Conservation (phyloP, 2,888 invertebrate species). For the Tinea semifulvella region DNA sequence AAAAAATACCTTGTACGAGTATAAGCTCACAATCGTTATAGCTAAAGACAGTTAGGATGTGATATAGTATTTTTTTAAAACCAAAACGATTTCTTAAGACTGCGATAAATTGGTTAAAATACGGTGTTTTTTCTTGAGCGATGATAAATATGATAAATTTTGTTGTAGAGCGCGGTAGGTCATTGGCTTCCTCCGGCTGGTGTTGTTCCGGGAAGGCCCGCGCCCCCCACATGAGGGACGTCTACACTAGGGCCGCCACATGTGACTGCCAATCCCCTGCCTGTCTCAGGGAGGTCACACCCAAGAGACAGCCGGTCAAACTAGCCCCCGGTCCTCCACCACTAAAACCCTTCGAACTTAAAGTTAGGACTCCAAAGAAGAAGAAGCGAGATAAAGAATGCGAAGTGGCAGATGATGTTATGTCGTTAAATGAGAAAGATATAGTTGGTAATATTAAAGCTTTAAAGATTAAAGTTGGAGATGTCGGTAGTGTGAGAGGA, state of each 20-base stretch:
- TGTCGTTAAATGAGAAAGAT: slow-evolving; percentile 36
- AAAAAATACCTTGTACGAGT: too few relatives aligned
- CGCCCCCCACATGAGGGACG: slow-evolving; percentile 62
- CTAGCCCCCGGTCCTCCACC: slow-evolving; percentile 28
- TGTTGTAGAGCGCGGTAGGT: slow-evolving; percentile 24
- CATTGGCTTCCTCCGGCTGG: slow-evolving; percentile 31
- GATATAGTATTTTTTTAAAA: too few relatives aligned
- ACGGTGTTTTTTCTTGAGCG: too few relatives aligned
- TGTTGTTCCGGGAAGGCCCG: slow-evolving; percentile 31
- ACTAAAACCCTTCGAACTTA: slow-evolving; percentile 18
- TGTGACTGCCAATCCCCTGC: slow-evolving; percentile 58
- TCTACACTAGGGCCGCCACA: slow-evolving; percentile 57
- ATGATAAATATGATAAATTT: slow-evolving; percentile 32
- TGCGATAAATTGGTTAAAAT: too few relatives aligned
- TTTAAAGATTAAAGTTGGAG: background rate
- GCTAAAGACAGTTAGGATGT: too few relatives aligned
- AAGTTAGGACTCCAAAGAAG: background rate
- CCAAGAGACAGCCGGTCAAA: slow-evolving; percentile 30
- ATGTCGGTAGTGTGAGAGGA: slow-evolving; percentile 59
- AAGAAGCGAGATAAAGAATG: slow-evolving; percentile 40
- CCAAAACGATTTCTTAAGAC: too few relatives aligned
- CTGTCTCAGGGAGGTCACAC: slow-evolving; percentile 52
- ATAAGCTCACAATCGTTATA: too few relatives aligned
- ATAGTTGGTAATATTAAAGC: slow-evolving; percentile 14
- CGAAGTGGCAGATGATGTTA: slow-evolving; percentile 66